Conservation (phyloP, 2,113 vertebrate genomes). For the Ariopsis seemanni region DNA sequence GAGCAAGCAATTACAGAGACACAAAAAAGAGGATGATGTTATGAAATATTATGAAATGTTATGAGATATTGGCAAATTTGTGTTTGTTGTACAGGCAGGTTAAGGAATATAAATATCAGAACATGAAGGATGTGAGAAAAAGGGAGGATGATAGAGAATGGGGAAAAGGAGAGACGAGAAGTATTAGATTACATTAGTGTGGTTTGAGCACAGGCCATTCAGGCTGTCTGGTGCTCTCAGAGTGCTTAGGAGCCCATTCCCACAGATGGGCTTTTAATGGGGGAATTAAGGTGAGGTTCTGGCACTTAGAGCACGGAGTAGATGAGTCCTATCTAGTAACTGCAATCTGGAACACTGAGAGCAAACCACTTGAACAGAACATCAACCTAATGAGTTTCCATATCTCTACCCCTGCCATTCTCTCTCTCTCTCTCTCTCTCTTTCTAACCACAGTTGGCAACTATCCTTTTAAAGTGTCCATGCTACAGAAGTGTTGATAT, state of each 20-base stretch:
- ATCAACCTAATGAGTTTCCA: constrained; percentile 50
- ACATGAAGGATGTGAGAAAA: not conserved
- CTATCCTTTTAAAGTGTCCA: not conserved
- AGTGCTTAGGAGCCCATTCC: constrained; percentile 51
- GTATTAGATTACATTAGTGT: constrained; percentile 50
- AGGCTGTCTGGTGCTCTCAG: constrained; percentile 35
- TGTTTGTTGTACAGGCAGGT: not conserved
- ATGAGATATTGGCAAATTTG: constrained; percentile 21
- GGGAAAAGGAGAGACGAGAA: not conserved
- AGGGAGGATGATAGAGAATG: not conserved
- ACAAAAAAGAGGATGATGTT: not conserved
- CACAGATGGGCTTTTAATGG: constrained; percentile 55
- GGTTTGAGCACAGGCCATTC: constrained; percentile 33
- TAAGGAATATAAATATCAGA: not conserved
- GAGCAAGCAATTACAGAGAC: constrained; percentile 7
- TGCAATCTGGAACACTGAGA: constrained; percentile 33
- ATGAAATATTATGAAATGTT: constrained; percentile 5
- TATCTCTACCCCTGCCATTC: constrained; percentile 17
- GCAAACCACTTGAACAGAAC: constrained; percentile 46
- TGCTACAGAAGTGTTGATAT: not conserved
- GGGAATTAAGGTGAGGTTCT: constrained; percentile 47
- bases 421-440: too few species aligned
- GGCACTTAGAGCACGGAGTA: constrained; percentile 41
- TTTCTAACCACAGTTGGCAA: not conserved
- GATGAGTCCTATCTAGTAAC: constrained; percentile 44